phyloP scores from a whole-genome alignment of 2,888 invertebrate species.

The Napeogenes inachia region DNA sequence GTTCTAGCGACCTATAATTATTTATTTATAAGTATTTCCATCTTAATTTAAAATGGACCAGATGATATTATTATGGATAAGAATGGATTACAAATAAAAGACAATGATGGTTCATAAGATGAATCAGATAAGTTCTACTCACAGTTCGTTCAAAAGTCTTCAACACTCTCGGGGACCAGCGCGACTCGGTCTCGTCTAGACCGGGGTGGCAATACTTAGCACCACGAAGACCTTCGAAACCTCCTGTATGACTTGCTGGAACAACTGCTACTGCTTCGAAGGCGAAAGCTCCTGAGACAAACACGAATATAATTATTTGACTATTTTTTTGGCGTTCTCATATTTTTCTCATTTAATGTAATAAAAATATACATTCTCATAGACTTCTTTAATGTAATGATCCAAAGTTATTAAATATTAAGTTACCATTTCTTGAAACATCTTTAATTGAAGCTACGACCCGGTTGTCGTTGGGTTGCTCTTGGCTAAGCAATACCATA shows the following conservation, averaged over 20 bases:
- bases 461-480: constrained; percentile 56
- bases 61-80: not conserved
- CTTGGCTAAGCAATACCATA: constrained; percentile 70
- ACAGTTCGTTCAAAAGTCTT: constrained; percentile 78
- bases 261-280: constrained; percentile 81
- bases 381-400: too few species aligned
- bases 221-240: constrained; percentile 67
- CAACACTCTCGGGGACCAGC: constrained; percentile 79
- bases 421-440: constrained; percentile 51
- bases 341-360: too few species aligned
- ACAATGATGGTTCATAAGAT: not conserved
- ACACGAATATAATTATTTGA: not conserved
- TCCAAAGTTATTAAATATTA: not conserved
- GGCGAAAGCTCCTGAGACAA: constrained; percentile 62
- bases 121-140: constrained; percentile 19
- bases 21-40: not conserved
- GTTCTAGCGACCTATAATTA: constrained; percentile 51
- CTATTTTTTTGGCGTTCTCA: not conserved
- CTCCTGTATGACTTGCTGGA: constrained; percentile 59
- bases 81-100: not conserved
- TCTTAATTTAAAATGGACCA: not conserved
- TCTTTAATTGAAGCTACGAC: constrained; percentile 71
- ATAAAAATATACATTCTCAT: too few species aligned
- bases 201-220: constrained; percentile 82
- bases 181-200: constrained; percentile 67